Percentiles rank a stretch among this genome's conserved stretches.
These are phyloP conservation scores for Agrotis segetum DNA, from an alignment of 2,888 invertebrate genomes.

Conservation along the genomic window DNA sequence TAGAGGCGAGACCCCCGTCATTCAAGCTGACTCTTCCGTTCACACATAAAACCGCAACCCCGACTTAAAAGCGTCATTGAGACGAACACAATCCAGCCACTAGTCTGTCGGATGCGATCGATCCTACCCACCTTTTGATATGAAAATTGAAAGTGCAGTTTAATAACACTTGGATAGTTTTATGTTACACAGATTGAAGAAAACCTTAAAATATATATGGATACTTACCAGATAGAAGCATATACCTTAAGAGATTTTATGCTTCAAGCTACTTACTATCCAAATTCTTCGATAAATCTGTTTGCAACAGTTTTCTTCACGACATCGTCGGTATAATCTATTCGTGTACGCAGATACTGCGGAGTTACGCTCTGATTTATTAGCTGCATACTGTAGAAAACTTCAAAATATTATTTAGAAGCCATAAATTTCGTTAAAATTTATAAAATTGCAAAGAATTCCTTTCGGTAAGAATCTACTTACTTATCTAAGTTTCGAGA, in stretches of 20 bases:
- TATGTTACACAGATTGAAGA: constrained; percentile 53
- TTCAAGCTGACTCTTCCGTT: constrained; percentile 81
- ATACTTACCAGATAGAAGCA: constrained; percentile 18
- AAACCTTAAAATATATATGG: constrained; percentile 45
- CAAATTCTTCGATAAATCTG: constrained; percentile 56
- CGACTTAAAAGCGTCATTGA: constrained; percentile 77
- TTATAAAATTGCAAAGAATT: constrained; percentile 63
- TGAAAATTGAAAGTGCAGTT: constrained; percentile 70
- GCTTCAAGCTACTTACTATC: constrained; percentile 41
- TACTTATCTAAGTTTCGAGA: constrained; percentile 68
- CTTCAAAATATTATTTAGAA: constrained; percentile 69
- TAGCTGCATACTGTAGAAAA: constrained; percentile 65
- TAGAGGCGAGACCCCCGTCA: constrained; percentile 80
- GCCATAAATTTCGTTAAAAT: constrained; percentile 67
- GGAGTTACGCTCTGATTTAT: constrained; percentile 66
- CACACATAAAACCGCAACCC: constrained; percentile 82
- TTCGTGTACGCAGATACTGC: constrained; percentile 44
- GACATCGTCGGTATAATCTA: constrained; percentile 47
- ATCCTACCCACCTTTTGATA: constrained; percentile 68
- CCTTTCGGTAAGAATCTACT: constrained; percentile 58
- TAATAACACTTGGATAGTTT: constrained; percentile 60
- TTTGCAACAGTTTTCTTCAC: constrained; percentile 47
- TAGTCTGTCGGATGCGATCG: constrained; percentile 67
- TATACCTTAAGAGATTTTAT: constrained; percentile 55
- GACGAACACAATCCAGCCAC: constrained; percentile 72